Evolutionary conservation across 2,113 vertebrate species (phyloP).

Genomic region (Pterocles burchelli): DNA sequence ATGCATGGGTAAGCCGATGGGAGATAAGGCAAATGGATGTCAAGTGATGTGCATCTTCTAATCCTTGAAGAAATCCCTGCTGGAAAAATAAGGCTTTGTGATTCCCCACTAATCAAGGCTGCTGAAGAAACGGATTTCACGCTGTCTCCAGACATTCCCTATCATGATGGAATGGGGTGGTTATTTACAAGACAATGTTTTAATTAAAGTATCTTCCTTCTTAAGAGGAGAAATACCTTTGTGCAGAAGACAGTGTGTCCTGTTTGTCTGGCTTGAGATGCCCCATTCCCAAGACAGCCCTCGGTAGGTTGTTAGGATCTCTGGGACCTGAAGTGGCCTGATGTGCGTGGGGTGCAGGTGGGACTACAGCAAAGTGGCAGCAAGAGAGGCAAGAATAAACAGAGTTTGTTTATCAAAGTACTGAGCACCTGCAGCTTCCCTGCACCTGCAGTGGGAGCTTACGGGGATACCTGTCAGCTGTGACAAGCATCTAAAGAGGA

Average conservation of each 20-base stretch:
- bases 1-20: not conserved
- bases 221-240: not conserved
- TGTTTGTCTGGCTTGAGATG: not conserved
- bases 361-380: not conserved
- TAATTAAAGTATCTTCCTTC: not conserved
- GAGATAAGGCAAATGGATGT: slow-evolving; percentile 22
- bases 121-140: not conserved
- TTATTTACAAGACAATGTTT: not conserved
- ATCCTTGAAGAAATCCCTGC: not conserved
- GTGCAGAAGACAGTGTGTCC: not conserved
- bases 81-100: not conserved
- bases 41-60: not conserved
- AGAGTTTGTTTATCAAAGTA: not conserved
- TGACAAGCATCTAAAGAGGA: not conserved
- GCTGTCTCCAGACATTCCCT: not conserved
- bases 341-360: not conserved
- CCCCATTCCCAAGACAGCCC: rapidly evolving
- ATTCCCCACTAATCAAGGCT: not conserved
- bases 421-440: not conserved
- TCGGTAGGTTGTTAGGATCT: not conserved
- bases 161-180: not conserved
- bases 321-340: not conserved
- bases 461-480: rapidly evolving
- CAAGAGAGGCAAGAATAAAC: not conserved
- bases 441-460: not conserved